Base-by-base conservation (phyloP, 2,888 invertebrate genomes). In the Dryobotodes eremita region DNA sequence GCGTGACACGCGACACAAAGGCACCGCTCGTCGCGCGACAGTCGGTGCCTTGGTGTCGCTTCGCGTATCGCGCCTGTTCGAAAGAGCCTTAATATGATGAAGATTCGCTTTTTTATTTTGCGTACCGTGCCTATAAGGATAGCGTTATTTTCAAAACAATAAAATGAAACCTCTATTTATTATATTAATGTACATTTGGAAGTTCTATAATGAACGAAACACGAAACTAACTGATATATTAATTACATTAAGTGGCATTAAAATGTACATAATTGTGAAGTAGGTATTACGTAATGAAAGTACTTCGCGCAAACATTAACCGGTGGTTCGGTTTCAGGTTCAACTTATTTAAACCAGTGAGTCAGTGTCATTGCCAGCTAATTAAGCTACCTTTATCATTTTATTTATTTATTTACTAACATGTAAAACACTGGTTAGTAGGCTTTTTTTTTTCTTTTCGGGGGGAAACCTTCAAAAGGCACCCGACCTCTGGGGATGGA, bases 191-290 rank as follows among this genome's bases (percentile, higher is more conserved):
- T 36, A 55, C 66, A 83, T 79, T 79, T 11, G 15, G 42, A 77
- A 66, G 46, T 55, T 81, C 23, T 26, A 48, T 77, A 36, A 83
- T 66, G 20, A 80, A 66, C 55, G 77, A 66, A 80, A 84, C 53
- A 48, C 20, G 69, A 79, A 79, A 83, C 71, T 65, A 69, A 77
- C 71, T 76, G 71, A 80, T 59, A 71, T 55, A 80, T 82, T 82
- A 46, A 84, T 80, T 84, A 82, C 36, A 84, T 72, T 64, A 69
- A 72, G 80, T 64, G 73, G 53, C 62, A 72, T 82, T 84, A 84
- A 84, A 80, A 82, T 82, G 68, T 82, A 82, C 82, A 82, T 82
- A 82, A 64, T 84, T 71, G 20, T 84, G 85, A 72, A 62, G 23
- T 62, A 69, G 68, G 23, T 62, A 69, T 83, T 59, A 84, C 80